Evolutionary conservation across 2,888 invertebrate genomes (phyloP).

Genomic region (Drosophila mercatorum): DNA sequence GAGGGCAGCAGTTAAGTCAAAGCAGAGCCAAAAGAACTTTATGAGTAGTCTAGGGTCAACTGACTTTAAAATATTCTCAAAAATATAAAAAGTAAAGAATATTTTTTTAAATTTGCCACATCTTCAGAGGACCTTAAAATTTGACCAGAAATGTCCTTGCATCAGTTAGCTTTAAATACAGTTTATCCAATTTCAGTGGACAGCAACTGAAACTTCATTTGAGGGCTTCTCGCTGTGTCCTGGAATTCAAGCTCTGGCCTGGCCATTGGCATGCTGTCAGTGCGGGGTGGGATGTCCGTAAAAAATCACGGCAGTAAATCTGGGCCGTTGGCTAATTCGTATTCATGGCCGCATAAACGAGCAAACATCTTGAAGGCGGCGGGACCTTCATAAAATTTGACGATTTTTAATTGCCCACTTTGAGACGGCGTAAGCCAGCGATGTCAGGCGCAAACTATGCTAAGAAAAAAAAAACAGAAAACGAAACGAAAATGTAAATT

Average conservation of each 20-base stretch:
- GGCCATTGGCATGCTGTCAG: neutral
- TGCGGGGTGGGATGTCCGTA: neutral
- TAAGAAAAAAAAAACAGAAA: constrained; percentile 13
- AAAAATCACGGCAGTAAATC: constrained; percentile 45
- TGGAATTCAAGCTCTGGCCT: neutral
- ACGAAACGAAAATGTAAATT: constrained; percentile 24
- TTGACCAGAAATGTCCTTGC: too few relatives aligned
- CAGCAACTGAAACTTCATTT: neutral
- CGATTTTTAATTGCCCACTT: constrained; percentile 69
- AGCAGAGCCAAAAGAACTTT: too few relatives aligned
- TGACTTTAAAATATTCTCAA: too few relatives aligned
- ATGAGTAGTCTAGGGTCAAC: too few relatives aligned
- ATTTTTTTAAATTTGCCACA: too few relatives aligned
- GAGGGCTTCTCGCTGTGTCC: neutral
- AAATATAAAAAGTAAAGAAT: too few relatives aligned
- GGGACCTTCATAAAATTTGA: constrained; percentile 49
- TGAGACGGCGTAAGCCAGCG: constrained; percentile 30
- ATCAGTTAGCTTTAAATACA: neutral
- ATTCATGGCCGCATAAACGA: constrained; percentile 41
- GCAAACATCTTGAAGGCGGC: constrained; percentile 23
- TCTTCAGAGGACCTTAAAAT: too few relatives aligned
- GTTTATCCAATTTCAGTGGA: neutral
- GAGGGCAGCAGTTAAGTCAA: too few relatives aligned
- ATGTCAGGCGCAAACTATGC: constrained; percentile 41
- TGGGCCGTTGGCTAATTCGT: constrained; percentile 28